Evolutionary conservation across 1,140 invertebrate species (phyloP), one percentile per base, ranked within the genome.

Genomic region (Dendroctonus valens): DNA sequence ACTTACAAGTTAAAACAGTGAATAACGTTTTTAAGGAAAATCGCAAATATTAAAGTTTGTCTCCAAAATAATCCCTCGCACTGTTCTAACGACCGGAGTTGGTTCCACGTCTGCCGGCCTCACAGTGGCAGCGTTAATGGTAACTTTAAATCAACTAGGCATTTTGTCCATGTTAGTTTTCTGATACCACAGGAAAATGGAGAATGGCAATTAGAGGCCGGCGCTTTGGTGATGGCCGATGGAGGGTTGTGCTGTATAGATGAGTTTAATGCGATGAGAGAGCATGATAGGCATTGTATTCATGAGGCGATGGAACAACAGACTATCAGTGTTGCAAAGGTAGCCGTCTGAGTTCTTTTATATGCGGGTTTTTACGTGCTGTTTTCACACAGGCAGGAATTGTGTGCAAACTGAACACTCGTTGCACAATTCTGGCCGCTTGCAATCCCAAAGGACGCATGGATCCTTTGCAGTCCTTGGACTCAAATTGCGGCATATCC

Each of bases 291-390:
- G 70, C 87, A 89, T 49, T 87, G 87, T 39, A 90, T 93, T 72
- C 93, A 95, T 74, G 94, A 97, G 81, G 93, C 93, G 6, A 96
- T 96, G 94, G 94, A 97, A 78, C 94, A 97, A 75, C 94, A 97
- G 81, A 92, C 90, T 0, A 91, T 94, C 64, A 92, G 90, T 74
- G 89, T 94, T 44, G 91, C 91, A 4, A 93, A 94, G 80, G 88
- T 89, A 48, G 41, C 39, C 8, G 51, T 12, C 14, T 64, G 8
- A 3, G 8, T 11, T 48, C 12, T 6, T 48, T 49, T 9, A 59
- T 38, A 50, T 11, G 14, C 11, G 8, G 5, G 11, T 52, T 46
- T n/a, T 46, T 46, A 46, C 12, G 4, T 11, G 9, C 12, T 11
- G 44, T 58, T 9, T 58, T 58, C 39, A n/a, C 9, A 3, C 50